Evolutionary conservation across 2,888 invertebrate genomes (phyloP).

Genomic region (Ctenicera cuprea): DNA sequence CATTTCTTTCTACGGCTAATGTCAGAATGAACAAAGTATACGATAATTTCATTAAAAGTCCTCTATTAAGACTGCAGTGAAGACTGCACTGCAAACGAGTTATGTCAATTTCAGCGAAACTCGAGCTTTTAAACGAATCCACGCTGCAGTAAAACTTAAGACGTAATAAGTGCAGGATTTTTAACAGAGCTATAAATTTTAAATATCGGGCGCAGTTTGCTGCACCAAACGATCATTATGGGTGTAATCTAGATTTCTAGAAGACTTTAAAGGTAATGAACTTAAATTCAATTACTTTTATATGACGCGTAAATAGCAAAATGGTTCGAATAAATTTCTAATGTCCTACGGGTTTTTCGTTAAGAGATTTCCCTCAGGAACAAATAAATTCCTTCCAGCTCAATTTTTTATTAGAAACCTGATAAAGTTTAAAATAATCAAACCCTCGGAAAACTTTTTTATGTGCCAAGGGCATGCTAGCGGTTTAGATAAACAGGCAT

Average conservation of each 20-base stretch:
- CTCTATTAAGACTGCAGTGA: not conserved
- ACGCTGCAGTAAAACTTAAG: not conserved
- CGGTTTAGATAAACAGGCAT: too few species aligned
- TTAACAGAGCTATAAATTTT: not conserved
- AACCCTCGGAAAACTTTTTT: too few species aligned
- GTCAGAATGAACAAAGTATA: constrained; percentile 26
- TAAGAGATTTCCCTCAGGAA: too few species aligned
- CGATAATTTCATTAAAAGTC: constrained; percentile 29
- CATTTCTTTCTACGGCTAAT: constrained; percentile 26
- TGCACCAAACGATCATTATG: not conserved
- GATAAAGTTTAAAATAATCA: too few species aligned
- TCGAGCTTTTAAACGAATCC: not conserved
- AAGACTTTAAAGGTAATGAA: too few species aligned
- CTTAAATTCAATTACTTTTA: not conserved
- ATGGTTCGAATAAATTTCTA: too few species aligned
- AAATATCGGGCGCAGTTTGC: not conserved
- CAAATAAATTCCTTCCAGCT: too few species aligned
- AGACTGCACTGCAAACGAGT: not conserved
- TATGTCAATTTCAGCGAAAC: constrained; percentile 7
- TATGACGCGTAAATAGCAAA: too few species aligned
- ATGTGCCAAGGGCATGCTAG: too few species aligned
- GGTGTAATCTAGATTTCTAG: too few species aligned
- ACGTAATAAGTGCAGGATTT: not conserved
- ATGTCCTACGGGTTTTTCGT: too few species aligned
- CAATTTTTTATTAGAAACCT: too few species aligned